Evolutionary conservation across 2,888 invertebrate species (phyloP), one percentile per base, ranked within the genome.

Genomic region (Scaptomyza caliginosa): DNA sequence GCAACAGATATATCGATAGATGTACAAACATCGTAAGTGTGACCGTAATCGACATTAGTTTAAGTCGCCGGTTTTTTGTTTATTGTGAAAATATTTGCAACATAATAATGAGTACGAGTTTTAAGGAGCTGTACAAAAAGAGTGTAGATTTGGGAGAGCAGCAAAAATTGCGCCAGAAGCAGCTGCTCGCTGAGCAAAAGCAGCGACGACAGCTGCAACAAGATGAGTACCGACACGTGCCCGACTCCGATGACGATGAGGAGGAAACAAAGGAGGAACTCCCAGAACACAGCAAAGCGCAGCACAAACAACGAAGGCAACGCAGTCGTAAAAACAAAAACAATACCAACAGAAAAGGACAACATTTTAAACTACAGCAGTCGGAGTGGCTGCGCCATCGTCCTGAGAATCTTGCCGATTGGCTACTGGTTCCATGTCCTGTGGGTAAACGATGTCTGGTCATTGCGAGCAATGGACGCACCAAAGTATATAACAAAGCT

Each of bases 381-480:
- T 98, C 98, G 0, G 99, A 99, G 91, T 99, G 98, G 98, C 92
- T 99, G 89, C 92, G 95, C 1, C 96, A 98, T 75, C 94, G 95
- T 56, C 99, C 99, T 0, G 92, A 93, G 23, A 95, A 96, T 89
- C 93, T 97, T 50, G 92, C 93, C 4, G 94, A 94, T 46, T 97
- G 97, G 96, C 90, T 93, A 19, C 92, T 95, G 50, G 93, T 95
- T 45, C 94, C 96, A 0, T 97, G 97, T 89, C 99, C 99, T 0
- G 93, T 94, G 84, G 99, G 98, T 19, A 93, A 93, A 60, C 93
- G 99, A 55, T 94, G 94, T 80, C 92, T 99, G n/a, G 93, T 98
- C 6, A 93, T 98, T 16, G 95, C 98, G 10, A 92, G 93, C 64
- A 92, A 93, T 90, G 97, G 89, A 0, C 71, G 74, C 21, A 97